Evolutionary conservation across 2,113 vertebrate genomes (phyloP).

Genomic region (Leptobrachium leishanense): DNA sequence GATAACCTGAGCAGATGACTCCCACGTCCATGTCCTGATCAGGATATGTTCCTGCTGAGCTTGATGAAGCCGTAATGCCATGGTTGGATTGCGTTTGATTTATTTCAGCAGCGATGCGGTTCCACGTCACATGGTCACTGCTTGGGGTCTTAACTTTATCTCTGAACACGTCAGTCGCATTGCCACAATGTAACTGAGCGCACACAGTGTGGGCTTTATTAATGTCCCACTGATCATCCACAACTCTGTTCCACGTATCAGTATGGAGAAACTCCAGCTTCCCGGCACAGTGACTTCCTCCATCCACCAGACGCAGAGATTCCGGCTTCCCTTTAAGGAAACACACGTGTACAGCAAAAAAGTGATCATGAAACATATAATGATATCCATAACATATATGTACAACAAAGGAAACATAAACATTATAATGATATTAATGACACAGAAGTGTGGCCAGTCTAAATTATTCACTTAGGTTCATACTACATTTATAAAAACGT

Average conservation of each 20-base stretch:
- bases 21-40: background rate
- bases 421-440: too few species aligned
- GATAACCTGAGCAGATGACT: constrained; percentile 11
- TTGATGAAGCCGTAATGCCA: background rate
- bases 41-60: background rate
- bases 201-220: constrained; percentile 16
- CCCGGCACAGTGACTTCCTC: constrained; percentile 18
- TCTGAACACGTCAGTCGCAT: background rate
- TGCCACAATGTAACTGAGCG: constrained; percentile 15
- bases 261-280: constrained; percentile 14
- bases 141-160: too few species aligned
- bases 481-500: too few species aligned
- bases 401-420: too few species aligned
- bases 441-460: too few species aligned
- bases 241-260: constrained; percentile 9
- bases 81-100: background rate
- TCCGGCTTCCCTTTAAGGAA: too few species aligned
- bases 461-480: too few species aligned
- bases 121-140: background rate
- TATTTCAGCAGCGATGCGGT: background rate
- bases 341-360: too few species aligned
- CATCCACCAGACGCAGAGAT: background rate
- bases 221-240: background rate
- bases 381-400: too few species aligned
- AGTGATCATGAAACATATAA: too few species aligned